A percentile compares a stretch with the other conserved stretches of the same genome.
Conservation (phyloP, 2,888 invertebrate genomes). For the Tridacna crocea region DNA sequence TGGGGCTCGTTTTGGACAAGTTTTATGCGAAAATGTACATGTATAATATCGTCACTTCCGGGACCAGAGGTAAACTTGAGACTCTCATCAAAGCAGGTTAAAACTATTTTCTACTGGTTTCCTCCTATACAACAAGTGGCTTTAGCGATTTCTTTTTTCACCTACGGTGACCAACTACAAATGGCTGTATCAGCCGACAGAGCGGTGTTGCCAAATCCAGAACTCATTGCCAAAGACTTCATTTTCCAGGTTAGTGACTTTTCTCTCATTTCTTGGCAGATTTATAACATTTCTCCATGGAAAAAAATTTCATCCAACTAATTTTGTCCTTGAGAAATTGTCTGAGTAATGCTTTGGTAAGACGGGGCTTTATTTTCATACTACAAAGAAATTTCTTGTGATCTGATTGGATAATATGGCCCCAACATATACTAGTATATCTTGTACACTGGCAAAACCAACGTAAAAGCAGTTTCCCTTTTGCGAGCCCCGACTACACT, state of each 20-base stretch:
- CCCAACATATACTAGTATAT: no score
- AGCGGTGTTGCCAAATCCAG: slow-evolving; percentile 83
- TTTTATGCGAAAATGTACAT: slow-evolving; percentile 75
- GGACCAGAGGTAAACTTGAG: slow-evolving; percentile 85
- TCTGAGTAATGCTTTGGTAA: no score
- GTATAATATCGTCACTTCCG: slow-evolving; percentile 85
- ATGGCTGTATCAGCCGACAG: slow-evolving; percentile 85
- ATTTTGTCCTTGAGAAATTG: no score
- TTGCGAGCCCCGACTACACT: no score
- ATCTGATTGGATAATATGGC: no score
- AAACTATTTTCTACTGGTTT: slow-evolving; percentile 84
- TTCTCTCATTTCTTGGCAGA: no score
- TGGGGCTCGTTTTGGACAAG: slow-evolving; percentile 78
- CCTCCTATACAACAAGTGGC: slow-evolving; percentile 85
- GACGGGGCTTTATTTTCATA: no score
- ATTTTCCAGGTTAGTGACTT: slow-evolving; percentile 78
- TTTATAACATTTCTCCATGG: no score
- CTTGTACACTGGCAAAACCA: no score
- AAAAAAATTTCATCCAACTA: no score
- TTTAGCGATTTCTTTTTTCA: slow-evolving; percentile 86
- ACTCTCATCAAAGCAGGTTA: slow-evolving; percentile 83
- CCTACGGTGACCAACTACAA: slow-evolving; percentile 86
- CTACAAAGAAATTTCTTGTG: no score
- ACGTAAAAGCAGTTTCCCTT: no score
- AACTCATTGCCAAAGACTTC: slow-evolving; percentile 82